Evolutionary conservation across 2,888 invertebrate species (phyloP).

Genomic region (Drosophila engyochracea): DNA sequence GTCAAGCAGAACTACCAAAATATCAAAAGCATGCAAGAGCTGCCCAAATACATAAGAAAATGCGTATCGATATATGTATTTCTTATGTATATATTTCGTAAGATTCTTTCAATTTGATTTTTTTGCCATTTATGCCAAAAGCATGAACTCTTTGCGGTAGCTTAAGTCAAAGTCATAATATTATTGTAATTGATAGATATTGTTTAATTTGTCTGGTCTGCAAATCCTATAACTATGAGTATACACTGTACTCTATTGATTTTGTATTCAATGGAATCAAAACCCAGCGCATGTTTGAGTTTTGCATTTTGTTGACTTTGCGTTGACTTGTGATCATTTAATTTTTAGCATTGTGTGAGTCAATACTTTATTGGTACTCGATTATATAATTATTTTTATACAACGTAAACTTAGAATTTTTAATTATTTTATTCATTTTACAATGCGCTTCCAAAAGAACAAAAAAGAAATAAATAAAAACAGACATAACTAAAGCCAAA

Average conservation of each 20-base stretch:
- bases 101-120: conserved; percentile 45
- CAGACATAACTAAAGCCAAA: conserved; percentile 13
- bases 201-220: conserved; percentile 48
- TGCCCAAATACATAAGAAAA: conserved; percentile 13
- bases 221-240: conserved; percentile 49
- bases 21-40: conserved; percentile 49
- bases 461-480: conserved; percentile 3
- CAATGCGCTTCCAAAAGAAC: conserved; percentile 60
- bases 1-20: conserved; percentile 65
- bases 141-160: conserved; percentile 65
- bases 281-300: conserved; percentile 34
- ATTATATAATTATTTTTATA: conserved; percentile 22
- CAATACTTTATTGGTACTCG: conserved; percentile 27
- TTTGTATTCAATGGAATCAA: conserved; percentile 12
- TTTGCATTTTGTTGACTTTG: conserved; percentile 43
- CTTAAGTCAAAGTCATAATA: conserved; percentile 75
- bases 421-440: conserved; percentile 30
- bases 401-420: conserved; percentile 13
- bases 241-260: conserved; percentile 23
- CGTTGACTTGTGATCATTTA: conserved; percentile 69
- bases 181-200: conserved; percentile 57
- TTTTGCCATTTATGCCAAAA: conserved; percentile 71
- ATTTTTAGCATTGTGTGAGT: conserved; percentile 58
- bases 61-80: neutral
- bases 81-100: conserved; percentile 30